Evolutionary conservation across 2,888 invertebrate genomes (phyloP), one percentile per base, ranked within the genome.

Genomic region (Electrophaes corylata): DNA sequence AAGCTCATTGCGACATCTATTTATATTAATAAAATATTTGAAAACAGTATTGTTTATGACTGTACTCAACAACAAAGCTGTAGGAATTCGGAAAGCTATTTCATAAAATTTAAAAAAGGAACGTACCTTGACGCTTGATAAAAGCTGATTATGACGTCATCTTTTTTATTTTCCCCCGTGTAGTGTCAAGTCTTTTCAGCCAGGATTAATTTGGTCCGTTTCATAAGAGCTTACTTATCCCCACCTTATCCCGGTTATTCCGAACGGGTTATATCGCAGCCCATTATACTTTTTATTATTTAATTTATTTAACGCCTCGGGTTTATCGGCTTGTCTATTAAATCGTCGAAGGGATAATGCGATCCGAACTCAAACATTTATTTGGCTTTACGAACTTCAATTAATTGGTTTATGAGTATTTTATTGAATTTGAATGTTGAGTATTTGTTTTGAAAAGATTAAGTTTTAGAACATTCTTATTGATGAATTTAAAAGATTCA

Each of bases 101-200:
- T 84, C 71, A 49, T 19, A 86, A 84, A 83, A 69, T 82, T 87
- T 82, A 77, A 86, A 87, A 88, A 81, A 82, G 78, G 82, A 84
- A 84, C 83, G 76, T 75, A 75, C 78, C 79, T 85, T 88, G 86
- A 87, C 86, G 75, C 86, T 91, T 89, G 88, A 91, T 88, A 90
- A 91, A 91, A 91, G 91, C 89, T 91, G 91, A 91, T 91, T 91
- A 91, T 87, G 87, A 88, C 86, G 88, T 91, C 87, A 89, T 88
- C 85, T 87, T 88, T 86, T 87, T 78, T 71, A 76, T 80, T 81
- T 79, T 78, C 66, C 79, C 79, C 75, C 71, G 76, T 73, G 72
- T 75, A 75, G 72, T 75, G 77, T 71, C 69, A 76, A 77, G 79
- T 81, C 89, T 86, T 88, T 90, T 88, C 87, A 88, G 85, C 75